Evolutionary conservation across 2,888 invertebrate species (phyloP).

Genomic region (Heterodera filipjevi): DNA sequence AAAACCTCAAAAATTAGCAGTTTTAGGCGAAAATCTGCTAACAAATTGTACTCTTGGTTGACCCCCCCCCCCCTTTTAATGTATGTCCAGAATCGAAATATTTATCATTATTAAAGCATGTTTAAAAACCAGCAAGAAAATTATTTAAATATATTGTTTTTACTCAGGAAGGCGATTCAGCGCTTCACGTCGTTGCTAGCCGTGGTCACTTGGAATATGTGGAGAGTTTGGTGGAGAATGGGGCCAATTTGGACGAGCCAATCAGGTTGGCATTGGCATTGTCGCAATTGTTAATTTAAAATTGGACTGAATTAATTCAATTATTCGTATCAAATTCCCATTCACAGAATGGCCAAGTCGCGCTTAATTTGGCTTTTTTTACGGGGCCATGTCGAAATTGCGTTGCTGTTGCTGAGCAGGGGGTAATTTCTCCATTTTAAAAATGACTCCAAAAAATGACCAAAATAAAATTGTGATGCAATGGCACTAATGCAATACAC

Average conservation of each 20-base stretch:
- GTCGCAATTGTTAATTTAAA: too few relatives aligned
- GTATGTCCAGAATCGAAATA: too few relatives aligned
- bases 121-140: not conserved
- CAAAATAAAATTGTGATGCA: too few relatives aligned
- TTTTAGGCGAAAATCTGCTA: too few relatives aligned
- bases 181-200: slow-evolving; percentile 70
- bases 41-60: too few relatives aligned
- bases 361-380: slow-evolving; percentile 73
- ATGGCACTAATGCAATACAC: too few relatives aligned
- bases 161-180: slow-evolving; percentile 70
- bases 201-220: slow-evolving; percentile 71
- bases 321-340: too few relatives aligned
- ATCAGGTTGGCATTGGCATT: slow-evolving; percentile 66
- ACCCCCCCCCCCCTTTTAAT: too few relatives aligned
- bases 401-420: slow-evolving; percentile 72
- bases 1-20: too few relatives aligned
- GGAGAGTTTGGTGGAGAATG: slow-evolving; percentile 68
- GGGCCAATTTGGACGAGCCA: slow-evolving; percentile 69
- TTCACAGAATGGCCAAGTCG: slow-evolving; percentile 69
- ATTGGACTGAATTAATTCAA: too few relatives aligned
- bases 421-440: slow-evolving; percentile 70
- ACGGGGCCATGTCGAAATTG: slow-evolving; percentile 68
- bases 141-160: not conserved
- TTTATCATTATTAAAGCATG: too few relatives aligned
- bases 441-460: too few relatives aligned